Base-by-base conservation (phyloP, 2,888 invertebrate species). In the Eristalis arbustorum region DNA sequence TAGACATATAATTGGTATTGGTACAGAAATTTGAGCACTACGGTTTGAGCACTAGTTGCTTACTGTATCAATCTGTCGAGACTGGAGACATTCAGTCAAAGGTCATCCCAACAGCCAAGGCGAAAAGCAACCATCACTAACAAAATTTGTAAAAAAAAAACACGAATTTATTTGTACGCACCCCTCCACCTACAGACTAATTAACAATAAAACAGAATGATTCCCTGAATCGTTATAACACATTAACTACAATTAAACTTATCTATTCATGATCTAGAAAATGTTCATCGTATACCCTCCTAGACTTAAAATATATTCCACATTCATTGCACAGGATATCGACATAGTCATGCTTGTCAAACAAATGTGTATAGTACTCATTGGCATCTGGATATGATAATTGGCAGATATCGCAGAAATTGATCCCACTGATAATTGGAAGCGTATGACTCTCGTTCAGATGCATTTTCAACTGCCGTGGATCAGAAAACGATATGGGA, bases 331-430 rank as follows among this genome's bases (percentile, higher is more conserved):
- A 88, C 25, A 75, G 22, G 25, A 84, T 88, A 56, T 75, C 69
- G 5, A 88, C 73, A 23, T 23, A 23, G 73, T 88, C 88, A 18
- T 88, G 88, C 34, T 66, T 57, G n/a, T 31, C 73, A 68, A 88
- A 77, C 28, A 88, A 78, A 31, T 88, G 88, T 37, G 79, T 61
- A 34, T 84, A 81, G 67, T 84, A 88, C 56, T 81, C 69, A 14
- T 64, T 74, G 18, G 62, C 49, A 40, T 84, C 59, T 34, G 25
- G 13, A 10, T 10, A 84, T 25, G 73, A 42, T 2, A 78, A 0
- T 59, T 71, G 49, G 61, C 88, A 88, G 57, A 72, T 68, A 75
- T 88, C 88, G 68, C 88, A 88, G 57, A 74, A 72, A 40, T 88
- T 88, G 13, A 88, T 61, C 10, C 72, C 78, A 23, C 78, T 72